Evolutionary conservation across 1,140 invertebrate genomes (phyloP), one percentile per base, ranked within the genome.

Genomic region (Brachionus asplanchnoidis): DNA sequence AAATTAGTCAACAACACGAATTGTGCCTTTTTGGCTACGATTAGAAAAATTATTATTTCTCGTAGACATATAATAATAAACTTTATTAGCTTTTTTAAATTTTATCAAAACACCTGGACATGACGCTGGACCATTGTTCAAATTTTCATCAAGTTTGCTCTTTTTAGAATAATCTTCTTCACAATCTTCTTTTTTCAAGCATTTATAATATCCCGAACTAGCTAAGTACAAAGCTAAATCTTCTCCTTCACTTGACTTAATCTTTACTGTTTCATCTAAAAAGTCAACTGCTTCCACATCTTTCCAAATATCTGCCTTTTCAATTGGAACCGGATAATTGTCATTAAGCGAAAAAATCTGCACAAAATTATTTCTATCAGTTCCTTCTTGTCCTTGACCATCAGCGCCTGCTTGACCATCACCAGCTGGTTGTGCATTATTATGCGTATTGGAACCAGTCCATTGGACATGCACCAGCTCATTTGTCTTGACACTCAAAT

Each of bases 371-470:
- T 86, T 87, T 85, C 89, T 86, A 85, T 90, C 89, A 44, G 89
- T 88, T 8, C 89, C 89, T 80, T 88, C 88, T 88, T 85, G 70
- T 85, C 44, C 44, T 84, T 82, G 86, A 87, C 5, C 89, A 88
- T 88, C 88, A 77, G 53, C 88, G 80, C 89, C 88, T 85, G 23
- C 12, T 84, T 82, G 86, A 14, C 89, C 89, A 83, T 87, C 88
- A 86, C 87, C 87, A 3, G 88, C 89, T 8, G 88, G 86, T 65
- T 89, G 88, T 3, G 89, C 89, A 85, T 90, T 90, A 50, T 89
- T 88, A 85, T 90, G 89, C 12, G 87, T 88, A 85, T 90, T 90
- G 4, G 89, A 89, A 56, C 89, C 89, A 86, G 88, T 89, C 88
- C 88, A 85, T 86, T 90, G 89, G 53, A 89, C 86, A 84, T 89